Base-by-base conservation (phyloP, 2,888 invertebrate species). In the Drosophila formosana region DNA sequence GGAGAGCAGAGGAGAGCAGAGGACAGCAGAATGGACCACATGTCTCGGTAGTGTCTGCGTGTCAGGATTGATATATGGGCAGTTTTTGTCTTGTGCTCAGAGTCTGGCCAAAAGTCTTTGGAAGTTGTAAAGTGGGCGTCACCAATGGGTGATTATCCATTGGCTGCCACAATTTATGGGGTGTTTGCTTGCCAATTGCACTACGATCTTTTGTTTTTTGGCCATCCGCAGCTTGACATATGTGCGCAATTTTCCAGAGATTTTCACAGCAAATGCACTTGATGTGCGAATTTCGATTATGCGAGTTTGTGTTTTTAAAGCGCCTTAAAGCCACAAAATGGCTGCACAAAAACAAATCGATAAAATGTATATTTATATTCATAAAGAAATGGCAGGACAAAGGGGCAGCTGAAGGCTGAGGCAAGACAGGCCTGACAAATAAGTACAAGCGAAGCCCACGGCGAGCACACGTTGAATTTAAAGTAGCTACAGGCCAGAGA, bases 181-280 rank as follows among this genome's bases (percentile, higher is more conserved):
- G 70, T 73, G 66, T 64, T 71, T 67, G 41, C 66, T 64, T 78
- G 67, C 64, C 81, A 80, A 80, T 83, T 83, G 63, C 57, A 58
- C 26, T 60, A 72, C 56, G 64, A 78, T 80, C 70, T 72, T 67
- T 76, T 75, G 67, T 75, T 69, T 66, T 76, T 82, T 18, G 18
- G 18, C 61, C 71, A 37, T 45, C 63, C 30, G 41, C 56, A 69
- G 62, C 18, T 18, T 83, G 89, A 89, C 90, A 90, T 90, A 90
- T 90, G 90, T 82, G 85, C 75, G 78, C 85, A 88, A 90, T 90
- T 90, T 90, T 77, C 80, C 78, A 90, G 83, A 77, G 88, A 80
- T 89, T 90, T 88, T 78, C 78, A 23, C 46, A 60, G 11, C 63
- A 74, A 84, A 46, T 78, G 68, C 79, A 84, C 85, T 81, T 81